Percentiles rank a stretch among this genome's conserved stretches.
Evolutionary conservation across 2,888 invertebrate genomes (phyloP).

Genomic region (Arctia plantaginis): DNA sequence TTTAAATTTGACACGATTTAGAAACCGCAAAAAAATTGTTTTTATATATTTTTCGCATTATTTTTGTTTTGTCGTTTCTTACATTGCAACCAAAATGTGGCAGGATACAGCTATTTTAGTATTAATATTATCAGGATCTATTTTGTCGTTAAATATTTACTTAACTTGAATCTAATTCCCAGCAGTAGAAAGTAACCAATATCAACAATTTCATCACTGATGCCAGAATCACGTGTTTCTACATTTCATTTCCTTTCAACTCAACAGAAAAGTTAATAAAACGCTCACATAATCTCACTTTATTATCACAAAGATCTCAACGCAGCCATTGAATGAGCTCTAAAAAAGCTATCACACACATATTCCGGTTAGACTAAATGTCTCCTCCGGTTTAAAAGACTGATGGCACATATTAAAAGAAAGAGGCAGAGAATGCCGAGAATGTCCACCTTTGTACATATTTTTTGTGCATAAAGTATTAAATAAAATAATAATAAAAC

Average conservation of each 20-base stretch:
- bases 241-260: constrained; percentile 17
- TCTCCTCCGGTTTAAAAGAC: not conserved
- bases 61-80: too few species aligned
- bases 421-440: too few species aligned
- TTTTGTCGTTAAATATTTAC: too few species aligned
- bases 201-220: not conserved
- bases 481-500: too few species aligned
- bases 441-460: too few species aligned
- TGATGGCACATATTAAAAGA: not conserved
- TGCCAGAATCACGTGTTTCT: not conserved
- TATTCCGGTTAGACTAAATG: not conserved
- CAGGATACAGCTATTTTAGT: too few species aligned
- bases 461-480: too few species aligned
- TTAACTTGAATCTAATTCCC: not conserved
- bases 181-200: not conserved
- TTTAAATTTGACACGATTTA: too few species aligned
- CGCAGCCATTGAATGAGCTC: constrained; percentile 6
- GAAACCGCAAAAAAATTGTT: too few species aligned
- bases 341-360: constrained; percentile 1
- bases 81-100: too few species aligned
- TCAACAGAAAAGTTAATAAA: constrained; percentile 19
- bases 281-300: constrained; percentile 19
- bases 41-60: too few species aligned
- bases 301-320: constrained; percentile 10
- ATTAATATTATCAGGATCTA: too few species aligned